These are phyloP conservation scores for Sturnus vulgaris DNA, from an alignment of 2,113 vertebrate species.

Conservation along the genomic window DNA sequence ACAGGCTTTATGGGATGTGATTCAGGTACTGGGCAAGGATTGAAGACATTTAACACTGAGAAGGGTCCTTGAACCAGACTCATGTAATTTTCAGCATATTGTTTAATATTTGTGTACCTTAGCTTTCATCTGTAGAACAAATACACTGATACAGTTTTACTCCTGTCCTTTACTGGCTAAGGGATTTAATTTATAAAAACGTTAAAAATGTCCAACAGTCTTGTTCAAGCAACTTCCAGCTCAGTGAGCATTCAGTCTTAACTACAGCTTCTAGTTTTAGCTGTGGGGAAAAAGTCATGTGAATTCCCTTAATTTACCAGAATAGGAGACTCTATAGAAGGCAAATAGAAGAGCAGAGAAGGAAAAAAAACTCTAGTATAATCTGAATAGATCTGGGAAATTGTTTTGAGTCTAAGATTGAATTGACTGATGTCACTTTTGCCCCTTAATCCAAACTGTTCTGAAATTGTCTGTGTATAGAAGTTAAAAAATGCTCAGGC, in stretches of 20 bases:
- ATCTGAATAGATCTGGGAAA: not conserved
- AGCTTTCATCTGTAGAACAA: not conserved
- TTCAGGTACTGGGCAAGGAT: not conserved
- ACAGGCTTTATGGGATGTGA: not conserved
- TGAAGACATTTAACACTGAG: not conserved
- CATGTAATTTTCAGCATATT: not conserved
- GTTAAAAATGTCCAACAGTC: not conserved
- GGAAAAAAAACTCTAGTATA: not conserved
- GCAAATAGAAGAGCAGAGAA: not conserved
- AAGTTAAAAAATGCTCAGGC: not conserved
- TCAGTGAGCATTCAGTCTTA: not conserved
- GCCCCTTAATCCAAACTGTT: not conserved
- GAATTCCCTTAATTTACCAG: not conserved
- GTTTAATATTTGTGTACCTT: not conserved
- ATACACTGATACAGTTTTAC: not conserved
- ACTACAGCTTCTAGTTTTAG: not conserved
- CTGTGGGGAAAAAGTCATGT: not conserved
- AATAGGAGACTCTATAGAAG: not conserved
- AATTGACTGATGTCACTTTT: not conserved
- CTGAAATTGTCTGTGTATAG: not conserved
- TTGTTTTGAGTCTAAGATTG: not conserved
- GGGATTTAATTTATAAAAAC: not conserved
- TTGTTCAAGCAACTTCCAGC: conserved; percentile 24
- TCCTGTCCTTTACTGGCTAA: not conserved
- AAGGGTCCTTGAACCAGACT: not conserved